Evolutionary conservation across 2,888 invertebrate genomes (phyloP).

Genomic region (Crossocerus cetratus): DNA sequence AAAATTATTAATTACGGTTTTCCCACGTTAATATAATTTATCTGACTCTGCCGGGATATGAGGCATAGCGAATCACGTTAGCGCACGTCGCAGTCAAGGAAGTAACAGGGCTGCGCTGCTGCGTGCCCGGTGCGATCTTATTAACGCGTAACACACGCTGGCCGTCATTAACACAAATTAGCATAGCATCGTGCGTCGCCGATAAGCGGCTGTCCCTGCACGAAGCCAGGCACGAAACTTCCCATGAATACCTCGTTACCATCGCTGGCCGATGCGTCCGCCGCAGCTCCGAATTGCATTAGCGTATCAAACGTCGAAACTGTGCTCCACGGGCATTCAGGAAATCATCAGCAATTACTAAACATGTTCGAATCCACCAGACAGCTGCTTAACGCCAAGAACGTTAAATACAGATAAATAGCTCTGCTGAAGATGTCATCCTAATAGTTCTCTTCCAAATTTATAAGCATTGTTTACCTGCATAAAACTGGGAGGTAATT

Average conservation of each 20-base stretch:
- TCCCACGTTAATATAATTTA: background rate
- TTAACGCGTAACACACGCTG: background rate
- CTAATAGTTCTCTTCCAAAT: too few species aligned
- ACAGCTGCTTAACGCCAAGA: too few species aligned
- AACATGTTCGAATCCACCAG: too few species aligned
- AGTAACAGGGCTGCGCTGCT: background rate
- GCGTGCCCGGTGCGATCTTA: background rate
- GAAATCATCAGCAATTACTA: too few species aligned
- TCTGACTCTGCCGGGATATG: background rate
- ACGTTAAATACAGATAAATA: too few species aligned
- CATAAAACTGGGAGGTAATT: too few species aligned
- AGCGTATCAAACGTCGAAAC: too few species aligned
- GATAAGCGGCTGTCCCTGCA: background rate
- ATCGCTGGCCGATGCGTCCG: background rate
- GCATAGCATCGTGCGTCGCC: background rate
- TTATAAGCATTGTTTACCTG: too few species aligned
- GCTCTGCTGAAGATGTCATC: too few species aligned
- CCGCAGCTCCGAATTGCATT: too few species aligned
- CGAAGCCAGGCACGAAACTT: background rate
- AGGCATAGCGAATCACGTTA: background rate
- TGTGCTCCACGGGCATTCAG: too few species aligned
- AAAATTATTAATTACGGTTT: too few species aligned
- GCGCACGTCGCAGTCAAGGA: background rate
- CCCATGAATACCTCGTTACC: conserved; percentile 4
- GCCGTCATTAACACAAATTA: background rate